Conservation (phyloP, 2,113 vertebrate species). For the Aix galericulata region DNA sequence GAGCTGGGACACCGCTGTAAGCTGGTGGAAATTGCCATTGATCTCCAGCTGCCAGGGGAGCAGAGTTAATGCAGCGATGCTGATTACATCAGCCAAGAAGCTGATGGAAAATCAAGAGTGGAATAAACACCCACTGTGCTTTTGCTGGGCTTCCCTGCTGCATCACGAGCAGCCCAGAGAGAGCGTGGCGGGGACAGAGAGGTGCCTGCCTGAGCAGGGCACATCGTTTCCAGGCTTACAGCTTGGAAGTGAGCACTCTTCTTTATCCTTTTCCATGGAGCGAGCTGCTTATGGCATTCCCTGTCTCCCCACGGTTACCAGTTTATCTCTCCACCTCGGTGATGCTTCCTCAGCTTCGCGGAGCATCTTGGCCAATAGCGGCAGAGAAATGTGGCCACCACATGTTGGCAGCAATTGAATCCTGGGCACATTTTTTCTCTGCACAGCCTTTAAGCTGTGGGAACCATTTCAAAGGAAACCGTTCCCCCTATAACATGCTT, state of each 20-base stretch:
- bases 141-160: neutral
- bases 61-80: neutral
- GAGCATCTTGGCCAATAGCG: conserved; percentile 36
- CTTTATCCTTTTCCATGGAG: neutral
- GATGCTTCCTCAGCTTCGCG: conserved; percentile 48
- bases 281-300: neutral
- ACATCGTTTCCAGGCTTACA: neutral
- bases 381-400: conserved; percentile 85
- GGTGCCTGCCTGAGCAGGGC: neutral
- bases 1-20: neutral
- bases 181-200: neutral
- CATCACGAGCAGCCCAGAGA: neutral
- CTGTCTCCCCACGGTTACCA: neutral
- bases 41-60: neutral
- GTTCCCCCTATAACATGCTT: conserved; percentile 83
- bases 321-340: conserved; percentile 54
- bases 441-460: conserved; percentile 79
- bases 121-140: neutral
- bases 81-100: neutral
- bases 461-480: conserved; percentile 86
- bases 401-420: conserved; percentile 82
- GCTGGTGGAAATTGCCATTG: neutral
- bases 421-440: conserved; percentile 81
- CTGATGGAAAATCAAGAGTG: neutral
- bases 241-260: neutral